Evolutionary conservation across 2,113 vertebrate genomes (phyloP).

Genomic region (Apodemus speciosus): DNA sequence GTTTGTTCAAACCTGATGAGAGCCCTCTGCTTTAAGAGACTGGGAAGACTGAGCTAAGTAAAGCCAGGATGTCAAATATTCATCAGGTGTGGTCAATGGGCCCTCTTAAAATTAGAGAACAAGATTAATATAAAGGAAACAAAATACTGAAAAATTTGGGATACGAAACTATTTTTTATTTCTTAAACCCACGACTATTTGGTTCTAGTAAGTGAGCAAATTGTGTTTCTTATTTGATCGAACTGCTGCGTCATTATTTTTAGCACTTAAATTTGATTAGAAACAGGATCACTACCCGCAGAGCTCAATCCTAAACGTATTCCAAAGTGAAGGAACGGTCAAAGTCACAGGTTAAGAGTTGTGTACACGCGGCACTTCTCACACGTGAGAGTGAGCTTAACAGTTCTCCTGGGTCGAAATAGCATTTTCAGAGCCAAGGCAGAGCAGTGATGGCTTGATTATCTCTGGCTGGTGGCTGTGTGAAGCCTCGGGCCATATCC

Average conservation of each 20-base stretch:
- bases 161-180: background rate
- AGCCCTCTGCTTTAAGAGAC: background rate
- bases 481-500: background rate
- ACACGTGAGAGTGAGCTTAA: background rate
- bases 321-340: background rate
- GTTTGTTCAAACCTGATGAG: background rate
- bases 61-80: background rate
- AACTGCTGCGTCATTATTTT: background rate
- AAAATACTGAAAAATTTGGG: background rate
- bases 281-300: background rate
- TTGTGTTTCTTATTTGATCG: conserved; percentile 9
- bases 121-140: conserved; percentile 4
- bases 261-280: background rate
- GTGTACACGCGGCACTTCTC: background rate
- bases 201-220: conserved; percentile 15
- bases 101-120: background rate
- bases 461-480: background rate
- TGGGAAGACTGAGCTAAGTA: background rate
- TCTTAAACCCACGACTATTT: background rate
- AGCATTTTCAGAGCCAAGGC: background rate
- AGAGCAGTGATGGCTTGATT: background rate
- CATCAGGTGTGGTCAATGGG: background rate
- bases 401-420: background rate
- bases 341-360: background rate
- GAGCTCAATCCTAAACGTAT: background rate